Conservation (phyloP, 2,888 invertebrate genomes). For the Philereme vetulata region DNA sequence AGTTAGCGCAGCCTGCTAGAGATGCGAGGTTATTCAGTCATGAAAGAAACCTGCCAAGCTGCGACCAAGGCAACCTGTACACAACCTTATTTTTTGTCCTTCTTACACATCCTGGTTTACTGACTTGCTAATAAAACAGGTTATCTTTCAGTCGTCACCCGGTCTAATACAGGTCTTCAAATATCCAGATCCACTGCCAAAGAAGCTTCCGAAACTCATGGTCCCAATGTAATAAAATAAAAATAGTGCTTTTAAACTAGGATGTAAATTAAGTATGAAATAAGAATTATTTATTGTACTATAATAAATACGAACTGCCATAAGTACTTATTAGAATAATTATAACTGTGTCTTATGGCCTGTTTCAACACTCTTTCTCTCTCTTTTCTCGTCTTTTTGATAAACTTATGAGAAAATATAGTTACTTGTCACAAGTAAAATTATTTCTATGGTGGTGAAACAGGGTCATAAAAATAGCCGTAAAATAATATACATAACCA, state of each 20-base stretch:
- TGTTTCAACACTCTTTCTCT: constrained; percentile 14
- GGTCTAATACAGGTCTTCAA: not conserved
- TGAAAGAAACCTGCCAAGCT: too few relatives aligned
- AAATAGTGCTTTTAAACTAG: not conserved
- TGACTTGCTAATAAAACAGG: too few relatives aligned
- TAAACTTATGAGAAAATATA: too few relatives aligned
- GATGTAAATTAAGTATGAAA: constrained; percentile 20
- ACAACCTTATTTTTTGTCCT: too few relatives aligned
- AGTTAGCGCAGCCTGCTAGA: too few relatives aligned
- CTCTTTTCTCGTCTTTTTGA: too few relatives aligned
- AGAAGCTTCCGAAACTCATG: constrained; percentile 13
- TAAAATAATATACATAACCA: too few relatives aligned
- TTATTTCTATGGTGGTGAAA: constrained; percentile 10
- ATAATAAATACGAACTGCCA: constrained; percentile 69
- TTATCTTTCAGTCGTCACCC: too few relatives aligned
- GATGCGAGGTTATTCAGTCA: too few relatives aligned
- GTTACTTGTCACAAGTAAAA: not conserved
- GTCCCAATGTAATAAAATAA: constrained; percentile 8
- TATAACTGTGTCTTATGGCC: constrained; percentile 22
- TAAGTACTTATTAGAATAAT: constrained; percentile 63
- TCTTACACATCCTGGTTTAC: too few relatives aligned
- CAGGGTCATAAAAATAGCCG: constrained; percentile 14
- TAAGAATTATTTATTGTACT: constrained; percentile 70
- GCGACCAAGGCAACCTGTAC: too few relatives aligned
- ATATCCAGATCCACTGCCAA: constrained; percentile 22